These are phyloP conservation scores for Podilymbus podiceps DNA, from an alignment of 2,113 vertebrate species.

Conservation along the genomic window DNA sequence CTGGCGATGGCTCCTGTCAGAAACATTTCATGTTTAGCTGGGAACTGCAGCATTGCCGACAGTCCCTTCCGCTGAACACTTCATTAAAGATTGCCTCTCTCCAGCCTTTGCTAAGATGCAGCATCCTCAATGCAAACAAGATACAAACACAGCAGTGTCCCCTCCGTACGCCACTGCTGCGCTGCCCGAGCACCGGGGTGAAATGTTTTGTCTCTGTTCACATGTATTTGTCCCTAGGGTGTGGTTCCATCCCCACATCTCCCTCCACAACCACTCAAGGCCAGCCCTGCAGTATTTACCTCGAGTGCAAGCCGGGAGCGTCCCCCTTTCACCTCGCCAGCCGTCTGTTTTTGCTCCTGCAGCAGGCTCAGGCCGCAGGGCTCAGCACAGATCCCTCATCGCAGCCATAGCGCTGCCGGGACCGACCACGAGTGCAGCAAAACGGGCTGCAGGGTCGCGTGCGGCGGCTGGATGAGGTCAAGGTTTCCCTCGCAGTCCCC, in stretches of 20 bases:
- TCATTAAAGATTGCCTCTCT: neutral
- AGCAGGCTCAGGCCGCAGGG: neutral
- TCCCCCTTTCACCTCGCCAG: too few species aligned
- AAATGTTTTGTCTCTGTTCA: neutral
- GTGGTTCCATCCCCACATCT: neutral
- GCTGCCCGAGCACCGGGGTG: neutral
- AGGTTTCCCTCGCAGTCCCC: too few species aligned
- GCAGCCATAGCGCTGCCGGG: neutral
- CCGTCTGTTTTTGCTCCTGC: neutral
- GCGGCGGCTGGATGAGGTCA: neutral
- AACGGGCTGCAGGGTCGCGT: fast-evolving
- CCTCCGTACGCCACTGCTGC: neutral
- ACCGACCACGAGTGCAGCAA: fast-evolving
- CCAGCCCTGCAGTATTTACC: neutral
- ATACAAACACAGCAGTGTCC: fast-evolving
- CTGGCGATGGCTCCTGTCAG: neutral
- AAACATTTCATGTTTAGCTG: neutral
- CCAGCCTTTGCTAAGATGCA: neutral
- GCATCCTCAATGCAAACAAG: fast-evolving
- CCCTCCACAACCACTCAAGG: neutral
- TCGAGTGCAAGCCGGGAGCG: neutral
- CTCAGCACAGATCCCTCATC: fast-evolving
- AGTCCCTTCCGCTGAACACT: fast-evolving
- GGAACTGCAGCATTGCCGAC: neutral
- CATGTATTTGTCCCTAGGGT: neutral